Base-by-base conservation (phyloP, 2,113 vertebrate genomes). In the Eidolon helvum region DNA sequence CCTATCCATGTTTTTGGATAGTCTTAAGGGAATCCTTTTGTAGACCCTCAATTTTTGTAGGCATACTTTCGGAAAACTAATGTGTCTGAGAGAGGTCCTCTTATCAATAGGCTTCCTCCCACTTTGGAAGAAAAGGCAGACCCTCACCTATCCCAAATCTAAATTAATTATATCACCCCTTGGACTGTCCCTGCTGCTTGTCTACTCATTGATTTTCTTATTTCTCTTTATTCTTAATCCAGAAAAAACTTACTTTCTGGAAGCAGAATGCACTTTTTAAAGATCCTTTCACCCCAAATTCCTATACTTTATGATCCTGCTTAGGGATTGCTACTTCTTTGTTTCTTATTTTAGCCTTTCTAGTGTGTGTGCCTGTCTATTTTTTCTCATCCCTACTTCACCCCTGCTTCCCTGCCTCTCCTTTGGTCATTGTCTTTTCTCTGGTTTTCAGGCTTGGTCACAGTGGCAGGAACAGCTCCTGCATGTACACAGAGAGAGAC, bases 381-480 rank as follows among this genome's bases (percentile, higher is more conserved):
- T 55, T 55, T 72, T 53, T 45, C 35, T 45, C 33, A 14, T 21
- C 45, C 26, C 53, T 59, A 0, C 26, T 0, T 7, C 87, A 9
- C 0, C 0, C 68, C 0, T 35, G 1, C 89, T 65, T 86, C 87
- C 35, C 93, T 92, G 16, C 16, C 57, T 55, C 43, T 61, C 26
- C 7, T 43, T 57, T 84, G 84, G 95, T 72, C 11, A 21, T 65
- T 4, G 21, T 28, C 18, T 43, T 85, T 59, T 77, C 57, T 87
- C 82, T 96, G 57, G 28, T 61, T 92, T 72, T 75, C 93, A 99
- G 99, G 98, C 98, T 40, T 99, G 99, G 99, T 79, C 98, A 86
- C 98, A 87, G 68, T 99, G 99, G 99, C 99, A 71, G 95, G 97
- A 98, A 10, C 96, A 98, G 71, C 98, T 98, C 59, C 68, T 96